phyloP scores from a whole-genome alignment of 2,113 vertebrate species.

The Platichthys stellatus region DNA sequence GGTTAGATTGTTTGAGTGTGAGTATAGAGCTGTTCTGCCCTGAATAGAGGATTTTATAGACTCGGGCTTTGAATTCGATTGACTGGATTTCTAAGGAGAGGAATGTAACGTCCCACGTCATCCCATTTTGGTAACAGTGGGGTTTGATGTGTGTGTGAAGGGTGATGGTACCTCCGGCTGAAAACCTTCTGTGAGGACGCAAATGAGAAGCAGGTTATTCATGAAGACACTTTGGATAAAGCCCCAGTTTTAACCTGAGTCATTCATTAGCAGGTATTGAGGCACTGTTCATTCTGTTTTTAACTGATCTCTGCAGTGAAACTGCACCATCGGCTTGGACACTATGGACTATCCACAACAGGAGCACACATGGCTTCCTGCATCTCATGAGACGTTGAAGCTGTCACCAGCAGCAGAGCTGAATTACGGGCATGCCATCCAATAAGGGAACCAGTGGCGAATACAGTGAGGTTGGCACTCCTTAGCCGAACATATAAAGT shows the following conservation, averaged over 20 bases:
- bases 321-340: not conserved
- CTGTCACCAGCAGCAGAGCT: slow-evolving; percentile 22
- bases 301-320: slow-evolving; percentile 1
- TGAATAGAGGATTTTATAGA: no score
- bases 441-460: not conserved
- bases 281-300: not conserved
- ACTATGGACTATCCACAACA: slow-evolving; percentile 20
- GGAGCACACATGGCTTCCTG: slow-evolving; percentile 7
- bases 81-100: no score
- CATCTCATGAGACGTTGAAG: slow-evolving; percentile 4
- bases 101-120: no score
- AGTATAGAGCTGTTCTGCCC: not conserved
- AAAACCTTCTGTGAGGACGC: no score
- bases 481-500: slow-evolving; percentile 10
- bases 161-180: no score
- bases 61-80: no score
- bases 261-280: not conserved
- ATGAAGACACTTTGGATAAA: no score
- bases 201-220: no score
- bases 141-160: no score
- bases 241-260: no score
- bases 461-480: slow-evolving; percentile 1
- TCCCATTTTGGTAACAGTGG: no score
- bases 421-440: slow-evolving; percentile 15
- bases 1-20: no score